phyloP scores from a whole-genome alignment of 2,113 vertebrate species.

The Elachura formosa region DNA sequence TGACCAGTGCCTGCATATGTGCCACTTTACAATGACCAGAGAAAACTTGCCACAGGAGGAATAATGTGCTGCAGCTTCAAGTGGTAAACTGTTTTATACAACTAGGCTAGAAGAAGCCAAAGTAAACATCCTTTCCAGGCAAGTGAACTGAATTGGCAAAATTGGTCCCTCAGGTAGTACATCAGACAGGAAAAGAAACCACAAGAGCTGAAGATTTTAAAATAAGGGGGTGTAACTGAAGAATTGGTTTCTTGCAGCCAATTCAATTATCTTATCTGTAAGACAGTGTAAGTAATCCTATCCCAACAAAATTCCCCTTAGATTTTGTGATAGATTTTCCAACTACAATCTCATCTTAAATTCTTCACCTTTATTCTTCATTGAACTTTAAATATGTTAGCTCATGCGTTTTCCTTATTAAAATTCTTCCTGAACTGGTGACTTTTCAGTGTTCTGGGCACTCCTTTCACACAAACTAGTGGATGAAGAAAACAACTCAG shows the following conservation, averaged over 20 bases:
- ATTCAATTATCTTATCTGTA: background rate
- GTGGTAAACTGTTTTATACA: background rate
- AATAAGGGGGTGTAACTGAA: background rate
- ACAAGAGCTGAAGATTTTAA: background rate
- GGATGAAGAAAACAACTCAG: background rate
- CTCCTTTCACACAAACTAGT: background rate
- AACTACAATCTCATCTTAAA: background rate
- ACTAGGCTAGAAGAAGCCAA: background rate
- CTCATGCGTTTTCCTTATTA: background rate
- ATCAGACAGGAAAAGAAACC: background rate
- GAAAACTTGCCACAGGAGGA: background rate
- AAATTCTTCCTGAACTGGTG: background rate
- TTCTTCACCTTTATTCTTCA: background rate
- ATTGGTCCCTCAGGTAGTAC: background rate
- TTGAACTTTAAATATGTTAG: background rate
- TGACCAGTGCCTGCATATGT: background rate
- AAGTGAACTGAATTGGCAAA: background rate
- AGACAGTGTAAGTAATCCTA: background rate
- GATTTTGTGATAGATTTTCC: background rate
- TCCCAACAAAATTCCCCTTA: background rate
- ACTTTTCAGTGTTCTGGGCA: background rate
- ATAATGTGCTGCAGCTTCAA: background rate
- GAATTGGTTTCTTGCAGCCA: background rate
- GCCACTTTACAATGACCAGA: background rate
- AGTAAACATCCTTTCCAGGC: background rate